A percentile compares a stretch with the other conserved stretches of the same genome.
phyloP scores from a whole-genome alignment of 2,797 vertebrate species.

The Pogoniulus pusillus region DNA sequence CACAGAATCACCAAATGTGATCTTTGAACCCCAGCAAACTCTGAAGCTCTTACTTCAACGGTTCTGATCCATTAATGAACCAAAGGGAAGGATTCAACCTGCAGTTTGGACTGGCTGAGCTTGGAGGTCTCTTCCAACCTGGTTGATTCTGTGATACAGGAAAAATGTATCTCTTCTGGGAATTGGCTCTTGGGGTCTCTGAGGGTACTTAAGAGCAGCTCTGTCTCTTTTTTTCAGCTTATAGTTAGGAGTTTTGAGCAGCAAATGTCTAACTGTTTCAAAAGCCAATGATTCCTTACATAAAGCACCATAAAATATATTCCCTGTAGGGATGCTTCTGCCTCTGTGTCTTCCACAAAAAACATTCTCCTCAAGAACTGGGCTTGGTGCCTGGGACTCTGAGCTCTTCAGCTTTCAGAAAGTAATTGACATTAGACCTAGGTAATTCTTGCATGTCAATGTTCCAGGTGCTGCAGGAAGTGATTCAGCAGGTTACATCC shows the following conservation, averaged over 20 bases:
- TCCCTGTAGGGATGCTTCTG: neutral
- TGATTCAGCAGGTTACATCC: too few species aligned
- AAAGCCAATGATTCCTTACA: neutral
- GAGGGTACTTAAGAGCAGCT: neutral
- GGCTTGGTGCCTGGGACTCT: neutral
- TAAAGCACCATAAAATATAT: neutral
- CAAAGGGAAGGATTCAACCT: neutral
- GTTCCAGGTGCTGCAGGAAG: constrained; percentile 45
- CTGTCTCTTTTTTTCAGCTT: neutral
- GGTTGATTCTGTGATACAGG: neutral
- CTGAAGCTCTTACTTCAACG: neutral
- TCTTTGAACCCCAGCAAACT: too few species aligned
- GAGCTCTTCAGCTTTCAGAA: constrained; percentile 2
- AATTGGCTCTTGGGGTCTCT: neutral
- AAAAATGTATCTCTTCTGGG: neutral
- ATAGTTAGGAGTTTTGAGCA: neutral
- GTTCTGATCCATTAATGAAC: neutral
- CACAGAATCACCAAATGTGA: too few species aligned
- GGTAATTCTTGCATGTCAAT: neutral
- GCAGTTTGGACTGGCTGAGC: too few species aligned
- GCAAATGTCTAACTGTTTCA: constrained; percentile 1
- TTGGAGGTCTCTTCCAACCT: too few species aligned
- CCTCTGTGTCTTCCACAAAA: neutral
- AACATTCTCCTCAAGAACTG: neutral
- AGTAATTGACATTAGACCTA: neutral